These are phyloP conservation scores for Bellardia bayeri DNA, from an alignment of 2,888 invertebrate genomes.

Conservation along the genomic window DNA sequence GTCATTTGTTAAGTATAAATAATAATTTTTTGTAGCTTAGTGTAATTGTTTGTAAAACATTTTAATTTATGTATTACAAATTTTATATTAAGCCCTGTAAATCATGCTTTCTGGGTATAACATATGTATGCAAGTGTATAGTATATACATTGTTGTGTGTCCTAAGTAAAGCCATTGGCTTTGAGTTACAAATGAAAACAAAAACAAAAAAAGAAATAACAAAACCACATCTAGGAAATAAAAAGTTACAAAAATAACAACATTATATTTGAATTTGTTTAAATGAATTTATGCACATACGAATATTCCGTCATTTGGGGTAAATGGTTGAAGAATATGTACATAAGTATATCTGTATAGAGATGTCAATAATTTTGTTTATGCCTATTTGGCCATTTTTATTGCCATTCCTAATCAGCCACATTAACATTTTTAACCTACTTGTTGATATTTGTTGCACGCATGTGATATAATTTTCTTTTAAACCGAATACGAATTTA, in stretches of 20 bases:
- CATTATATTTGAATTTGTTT: background rate
- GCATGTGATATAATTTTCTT: too few relatives aligned
- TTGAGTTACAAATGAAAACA: conserved; percentile 38
- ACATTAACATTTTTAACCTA: background rate
- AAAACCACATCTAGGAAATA: background rate
- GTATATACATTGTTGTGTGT: background rate
- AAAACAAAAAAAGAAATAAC: background rate
- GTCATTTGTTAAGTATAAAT: too few relatives aligned
- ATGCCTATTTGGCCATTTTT: background rate
- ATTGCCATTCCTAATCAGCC: background rate
- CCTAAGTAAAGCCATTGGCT: conserved; percentile 33
- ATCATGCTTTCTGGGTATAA: background rate
- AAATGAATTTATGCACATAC: background rate
- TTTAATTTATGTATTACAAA: too few relatives aligned
- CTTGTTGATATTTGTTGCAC: too few relatives aligned
- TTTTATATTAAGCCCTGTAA: too few relatives aligned
- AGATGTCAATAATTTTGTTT: background rate
- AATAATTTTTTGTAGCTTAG: too few relatives aligned
- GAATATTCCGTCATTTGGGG: background rate
- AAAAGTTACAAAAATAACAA: background rate
- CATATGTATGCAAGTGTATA: too few relatives aligned
- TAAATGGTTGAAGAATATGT: background rate
- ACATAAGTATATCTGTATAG: background rate
- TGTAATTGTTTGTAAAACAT: too few relatives aligned
- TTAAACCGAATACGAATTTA: too few relatives aligned